Base-by-base conservation (phyloP, 2,113 vertebrate genomes). In the Malurus cyaneus region DNA sequence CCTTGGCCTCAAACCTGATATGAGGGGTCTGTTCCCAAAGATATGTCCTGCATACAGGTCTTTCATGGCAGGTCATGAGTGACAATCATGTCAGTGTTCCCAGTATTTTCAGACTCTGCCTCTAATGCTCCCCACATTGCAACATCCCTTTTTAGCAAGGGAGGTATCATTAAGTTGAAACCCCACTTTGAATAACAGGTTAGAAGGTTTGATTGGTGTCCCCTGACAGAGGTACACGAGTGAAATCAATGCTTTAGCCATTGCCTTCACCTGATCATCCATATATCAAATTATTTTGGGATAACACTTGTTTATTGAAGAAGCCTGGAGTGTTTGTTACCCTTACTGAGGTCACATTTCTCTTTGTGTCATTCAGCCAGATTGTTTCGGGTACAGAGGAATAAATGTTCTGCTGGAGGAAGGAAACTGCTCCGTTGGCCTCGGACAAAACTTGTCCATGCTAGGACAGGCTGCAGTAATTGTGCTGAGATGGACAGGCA, bases 341-440 rank as follows among this genome's bases (percentile, higher is more conserved):
- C 36, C 31, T 61, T 32, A 8, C 49, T 88, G 49, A n/a, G 71
- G 50, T 80, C 62, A 57, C 0, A 0, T 64, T 93, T 95, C 73
- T 77, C 74, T 94, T 84, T 65, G 74, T 31, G 16, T 73, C 52
- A 41, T 17, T 92, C 57, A 69, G 71, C 82, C 41, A 39, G 50
- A 64, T 52, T 70, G 47, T 64, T 42, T 69, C 1, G 1, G 36
- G 77, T 86, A 32, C 77, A 80, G 76, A 96, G 91, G 54, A 94
- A 49, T 56, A 73, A 34, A 80, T 62, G 28, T 94, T 79, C 76
- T 93, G 44, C 23, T 96, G 50, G 74, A 96, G 92, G 93, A 96
- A 97, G 97, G 97, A 98, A 97, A 70, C 50, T n/a, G 62, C 69
- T 91, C 86, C 62, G 2, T 53, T 93, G 76, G 91, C 71, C 86